Conservation (phyloP, 2,888 invertebrate species). For the Rhagonycha lutea region DNA sequence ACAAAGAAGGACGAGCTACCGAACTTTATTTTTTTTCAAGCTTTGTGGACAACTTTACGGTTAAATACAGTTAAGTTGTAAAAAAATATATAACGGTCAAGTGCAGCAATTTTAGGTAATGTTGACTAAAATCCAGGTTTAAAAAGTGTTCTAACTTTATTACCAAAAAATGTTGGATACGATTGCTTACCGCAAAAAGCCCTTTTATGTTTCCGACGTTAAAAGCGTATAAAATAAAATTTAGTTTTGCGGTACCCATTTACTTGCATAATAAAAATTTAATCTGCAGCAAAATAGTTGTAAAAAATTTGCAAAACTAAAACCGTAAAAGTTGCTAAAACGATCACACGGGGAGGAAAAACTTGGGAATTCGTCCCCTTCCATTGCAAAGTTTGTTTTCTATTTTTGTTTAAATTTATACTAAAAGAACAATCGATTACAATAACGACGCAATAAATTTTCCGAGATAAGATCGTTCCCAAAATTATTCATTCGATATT, state of each 20-base stretch:
- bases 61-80: constrained; percentile 7
- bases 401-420: not conserved
- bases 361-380: not conserved
- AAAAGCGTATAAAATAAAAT: not conserved
- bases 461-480: not conserved
- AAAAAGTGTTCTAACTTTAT: constrained; percentile 3
- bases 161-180: not conserved
- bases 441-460: not conserved
- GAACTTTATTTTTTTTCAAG: constrained; percentile 14
- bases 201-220: not conserved
- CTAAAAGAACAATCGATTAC: not conserved
- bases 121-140: not conserved
- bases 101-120: constrained; percentile 23
- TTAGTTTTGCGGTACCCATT: not conserved
- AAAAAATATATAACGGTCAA: constrained; percentile 24
- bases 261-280: not conserved
- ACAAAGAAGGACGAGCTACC: not conserved
- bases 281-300: not conserved
- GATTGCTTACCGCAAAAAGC: not conserved
- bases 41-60: constrained; percentile 2
- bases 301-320: not conserved
- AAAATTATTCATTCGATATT: not conserved
- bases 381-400: not conserved
- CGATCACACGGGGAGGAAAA: not conserved
- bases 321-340: not conserved